These are phyloP conservation scores for Pogoniulus pusillus DNA, from an alignment of 2,797 vertebrate genomes.

Conservation along the genomic window DNA sequence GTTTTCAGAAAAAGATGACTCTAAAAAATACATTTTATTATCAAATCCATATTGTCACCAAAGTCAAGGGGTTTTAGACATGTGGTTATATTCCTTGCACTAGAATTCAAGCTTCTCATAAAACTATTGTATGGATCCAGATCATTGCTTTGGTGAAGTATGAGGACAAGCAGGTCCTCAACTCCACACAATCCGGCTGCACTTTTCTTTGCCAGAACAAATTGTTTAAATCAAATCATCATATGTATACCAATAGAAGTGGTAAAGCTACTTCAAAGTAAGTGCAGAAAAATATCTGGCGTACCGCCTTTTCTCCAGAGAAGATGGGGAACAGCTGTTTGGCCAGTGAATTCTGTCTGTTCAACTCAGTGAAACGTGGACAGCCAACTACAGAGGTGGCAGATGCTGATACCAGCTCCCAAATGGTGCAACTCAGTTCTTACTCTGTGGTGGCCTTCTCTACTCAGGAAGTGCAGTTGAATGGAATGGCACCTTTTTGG, in stretches of 20 bases:
- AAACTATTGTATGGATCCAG: background rate
- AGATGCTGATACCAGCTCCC: background rate
- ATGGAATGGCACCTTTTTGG: background rate
- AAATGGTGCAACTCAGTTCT: background rate
- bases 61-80: background rate
- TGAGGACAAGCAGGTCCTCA: background rate
- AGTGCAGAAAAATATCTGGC: conserved; percentile 13
- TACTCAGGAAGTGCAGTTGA: background rate
- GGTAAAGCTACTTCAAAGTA: conserved; percentile 33
- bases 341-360: rapidly evolving
- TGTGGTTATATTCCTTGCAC: background rate
- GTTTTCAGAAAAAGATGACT: background rate
- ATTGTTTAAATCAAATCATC: conserved; percentile 25
- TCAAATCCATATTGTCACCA: background rate
- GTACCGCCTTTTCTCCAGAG: background rate
- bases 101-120: background rate
- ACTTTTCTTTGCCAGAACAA: background rate
- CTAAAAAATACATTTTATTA: background rate
- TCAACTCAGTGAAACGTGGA: rapidly evolving
- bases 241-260: background rate
- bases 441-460: background rate
- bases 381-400: background rate
- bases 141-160: background rate
- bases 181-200: background rate
- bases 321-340: conserved; percentile 11